Percentiles rank a stretch among this genome's conserved stretches.
Conservation (phyloP, 2,797 vertebrate genomes). For the Gastrophryne carolinensis region DNA sequence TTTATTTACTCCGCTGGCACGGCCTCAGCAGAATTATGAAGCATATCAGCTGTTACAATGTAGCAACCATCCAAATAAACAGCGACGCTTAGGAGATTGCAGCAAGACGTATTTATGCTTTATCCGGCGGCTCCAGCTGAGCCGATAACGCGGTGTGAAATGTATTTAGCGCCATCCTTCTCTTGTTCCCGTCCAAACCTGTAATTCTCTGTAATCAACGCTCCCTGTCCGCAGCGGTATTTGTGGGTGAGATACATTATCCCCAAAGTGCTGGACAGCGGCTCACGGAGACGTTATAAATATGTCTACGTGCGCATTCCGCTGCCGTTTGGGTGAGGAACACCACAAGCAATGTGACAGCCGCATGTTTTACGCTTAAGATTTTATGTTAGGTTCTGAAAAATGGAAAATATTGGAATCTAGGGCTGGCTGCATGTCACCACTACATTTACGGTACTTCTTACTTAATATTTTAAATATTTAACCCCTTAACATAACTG, state of each 20-base stretch:
- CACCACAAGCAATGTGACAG: neutral
- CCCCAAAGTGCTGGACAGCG: neutral
- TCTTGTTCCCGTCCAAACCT: constrained; percentile 20
- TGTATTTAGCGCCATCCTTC: constrained; percentile 26
- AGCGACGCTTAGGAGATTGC: neutral
- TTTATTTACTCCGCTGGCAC: neutral
- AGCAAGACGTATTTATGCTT: constrained; percentile 1
- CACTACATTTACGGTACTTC: no score
- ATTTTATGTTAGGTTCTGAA: neutral
- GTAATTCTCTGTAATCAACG: constrained; percentile 33
- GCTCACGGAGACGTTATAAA: neutral
- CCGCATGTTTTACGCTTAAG: neutral
- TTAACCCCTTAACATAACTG: no score
- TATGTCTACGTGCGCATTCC: neutral
- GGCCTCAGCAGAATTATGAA: neutral
- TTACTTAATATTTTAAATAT: no score
- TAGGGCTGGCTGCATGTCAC: no score
- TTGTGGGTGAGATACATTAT: constrained; percentile 15
- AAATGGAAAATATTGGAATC: no score
- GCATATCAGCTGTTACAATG: neutral
- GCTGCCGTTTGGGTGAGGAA: neutral
- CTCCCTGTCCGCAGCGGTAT: constrained; percentile 4
- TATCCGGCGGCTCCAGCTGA: neutral
- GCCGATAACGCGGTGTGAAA: constrained; percentile 19
- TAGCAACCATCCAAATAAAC: constrained; percentile 26